Evolutionary conservation across 2,797 vertebrate species (phyloP).

Genomic region (Phoxinus dragarum): DNA sequence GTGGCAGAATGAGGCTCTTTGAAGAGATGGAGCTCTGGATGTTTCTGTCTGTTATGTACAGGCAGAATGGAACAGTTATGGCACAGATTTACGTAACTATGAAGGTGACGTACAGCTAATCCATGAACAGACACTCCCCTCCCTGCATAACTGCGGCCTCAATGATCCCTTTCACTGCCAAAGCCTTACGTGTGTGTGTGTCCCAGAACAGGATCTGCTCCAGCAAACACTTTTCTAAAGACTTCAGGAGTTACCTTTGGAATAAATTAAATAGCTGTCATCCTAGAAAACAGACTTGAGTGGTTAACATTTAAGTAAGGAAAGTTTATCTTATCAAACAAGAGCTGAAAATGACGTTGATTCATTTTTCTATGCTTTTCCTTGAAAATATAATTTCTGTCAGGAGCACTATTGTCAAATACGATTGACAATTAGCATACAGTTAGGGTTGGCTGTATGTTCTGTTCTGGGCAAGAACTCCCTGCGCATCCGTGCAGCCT

Average conservation of each 20-base stretch:
- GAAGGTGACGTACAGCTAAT: constrained; percentile 34
- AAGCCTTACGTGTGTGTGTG: constrained; percentile 16
- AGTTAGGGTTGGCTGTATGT: too few species aligned
- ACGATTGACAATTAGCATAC: too few species aligned
- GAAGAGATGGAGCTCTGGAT: background rate
- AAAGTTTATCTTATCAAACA: background rate
- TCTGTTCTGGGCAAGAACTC: too few species aligned
- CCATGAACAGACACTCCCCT: constrained; percentile 18
- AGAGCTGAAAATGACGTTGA: background rate
- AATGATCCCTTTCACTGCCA: constrained; percentile 22
- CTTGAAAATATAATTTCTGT: background rate
- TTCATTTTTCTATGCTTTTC: background rate
- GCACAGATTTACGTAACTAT: constrained; percentile 39
- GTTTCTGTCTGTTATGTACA: background rate
- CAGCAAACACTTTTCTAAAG: constrained; percentile 13
- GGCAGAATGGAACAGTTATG: background rate
- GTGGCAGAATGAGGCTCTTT: background rate
- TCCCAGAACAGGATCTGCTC: background rate
- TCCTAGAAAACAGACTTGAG: background rate
- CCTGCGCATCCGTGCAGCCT: too few species aligned
- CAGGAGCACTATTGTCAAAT: too few species aligned
- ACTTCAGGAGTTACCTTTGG: background rate
- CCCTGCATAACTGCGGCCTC: background rate
- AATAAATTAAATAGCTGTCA: constrained; percentile 8
- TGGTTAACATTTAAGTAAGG: constrained; percentile 14